Base-by-base conservation (phyloP, 2,113 vertebrate species). In the Anseranas semipalmata region DNA sequence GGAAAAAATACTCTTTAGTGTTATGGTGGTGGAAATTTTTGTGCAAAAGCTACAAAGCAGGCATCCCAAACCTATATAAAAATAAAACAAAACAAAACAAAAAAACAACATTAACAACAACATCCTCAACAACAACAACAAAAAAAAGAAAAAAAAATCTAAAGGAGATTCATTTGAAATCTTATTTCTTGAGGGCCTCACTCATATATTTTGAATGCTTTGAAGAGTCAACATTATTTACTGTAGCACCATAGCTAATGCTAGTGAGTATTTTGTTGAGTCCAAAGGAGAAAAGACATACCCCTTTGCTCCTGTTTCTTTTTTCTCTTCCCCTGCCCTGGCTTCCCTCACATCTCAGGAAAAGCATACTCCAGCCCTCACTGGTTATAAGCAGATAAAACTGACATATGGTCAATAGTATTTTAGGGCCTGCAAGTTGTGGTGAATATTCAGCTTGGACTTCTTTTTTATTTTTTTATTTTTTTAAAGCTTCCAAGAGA, bases 401-500 rank as follows among this genome's bases (percentile, higher is more conserved):
- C 9, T 76, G 41, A 79, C 18, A 12, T 37, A 30, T 13, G 35
- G n/a, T 60, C 71, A 78, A 74, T 8, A 52, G 28, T 35, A 91
- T 80, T 83, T 92, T 59, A 75, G 59, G n/a, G 25, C 12, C 52
- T 78, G 62, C 6, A 76, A 73, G 37, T 58, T 71, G 6, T 52
- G 37, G 75, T 70, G 52, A 91, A 91, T 58, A 84, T 86, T 94
- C 85, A 93, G 13, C 67, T 95, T 94, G 50, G 39, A 62, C 67
- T 87, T 37, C 95, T 30, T 30, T n/a, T n/a, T 62, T 27, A 32
- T 32, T 45, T 10, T 15, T 46, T 39, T 30, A 35, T 70, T 41
- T 72, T 48, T 70, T 79, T 84, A 60, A 8, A 27, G 92, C 97
- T 98, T 98, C 97, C 97, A 91, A 98, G 89, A 98, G 94, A 97